Evolutionary conservation across 92 coral and sea anemone genomes (phyloP).

Genomic region (Phenganax stokvisi): DNA sequence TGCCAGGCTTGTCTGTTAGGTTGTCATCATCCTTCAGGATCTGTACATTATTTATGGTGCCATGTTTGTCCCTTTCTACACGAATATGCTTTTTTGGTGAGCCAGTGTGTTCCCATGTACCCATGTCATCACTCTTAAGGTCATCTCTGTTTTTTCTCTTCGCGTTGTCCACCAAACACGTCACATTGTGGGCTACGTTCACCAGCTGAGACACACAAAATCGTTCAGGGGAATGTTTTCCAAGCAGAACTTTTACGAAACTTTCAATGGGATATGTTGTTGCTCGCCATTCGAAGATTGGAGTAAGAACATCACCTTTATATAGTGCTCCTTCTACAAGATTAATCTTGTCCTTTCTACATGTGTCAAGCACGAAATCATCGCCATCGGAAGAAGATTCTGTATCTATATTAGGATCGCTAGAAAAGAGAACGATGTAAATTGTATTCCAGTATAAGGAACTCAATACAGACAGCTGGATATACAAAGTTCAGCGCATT

Average conservation of each 20-base stretch:
- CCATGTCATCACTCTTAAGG: slow-evolving; percentile 50
- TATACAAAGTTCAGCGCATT: too few species aligned
- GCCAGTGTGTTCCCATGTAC: slow-evolving; percentile 49
- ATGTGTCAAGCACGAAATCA: not conserved
- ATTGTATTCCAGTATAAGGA: not conserved
- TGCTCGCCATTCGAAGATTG: slow-evolving; percentile 28
- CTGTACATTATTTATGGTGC: not conserved
- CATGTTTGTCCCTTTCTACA: slow-evolving; percentile 19
- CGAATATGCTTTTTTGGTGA: slow-evolving; percentile 28
- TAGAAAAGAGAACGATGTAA: not conserved
- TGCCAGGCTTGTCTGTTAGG: not conserved
- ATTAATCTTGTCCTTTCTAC: not conserved
- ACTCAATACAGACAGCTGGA: not conserved
- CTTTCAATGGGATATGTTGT: not conserved
- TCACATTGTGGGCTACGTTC: slow-evolving; percentile 38
- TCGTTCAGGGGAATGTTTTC: slow-evolving; percentile 28
- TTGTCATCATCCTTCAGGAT: not conserved
- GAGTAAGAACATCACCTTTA: slow-evolving; percentile 33
- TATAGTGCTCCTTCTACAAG: slow-evolving; percentile 22
- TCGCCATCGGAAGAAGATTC: not conserved
- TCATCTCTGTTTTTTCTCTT: slow-evolving; percentile 39
- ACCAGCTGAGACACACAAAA: slow-evolving; percentile 40
- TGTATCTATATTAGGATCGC: not conserved
- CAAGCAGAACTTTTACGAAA: slow-evolving; percentile 22
- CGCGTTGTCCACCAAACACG: slow-evolving; percentile 32